phyloP scores from a whole-genome alignment of 2,888 invertebrate species.

The Eumacrocentrus americanus region DNA sequence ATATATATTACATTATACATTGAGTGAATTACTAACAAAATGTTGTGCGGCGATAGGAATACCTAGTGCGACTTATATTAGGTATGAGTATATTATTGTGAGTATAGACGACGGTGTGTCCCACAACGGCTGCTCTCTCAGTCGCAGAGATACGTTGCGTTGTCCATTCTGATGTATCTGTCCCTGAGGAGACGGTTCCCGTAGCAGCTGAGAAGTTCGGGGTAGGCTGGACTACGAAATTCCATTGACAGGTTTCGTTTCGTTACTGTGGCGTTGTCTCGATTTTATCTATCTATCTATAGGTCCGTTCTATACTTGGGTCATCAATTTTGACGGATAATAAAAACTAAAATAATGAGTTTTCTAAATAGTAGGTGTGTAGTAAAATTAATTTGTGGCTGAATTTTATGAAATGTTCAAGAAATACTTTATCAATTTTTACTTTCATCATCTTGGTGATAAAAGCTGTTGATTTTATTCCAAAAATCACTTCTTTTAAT shows the following conservation, averaged over 20 bases:
- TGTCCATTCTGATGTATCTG: conserved; percentile 59
- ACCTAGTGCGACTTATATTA: background rate
- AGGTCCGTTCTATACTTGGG: background rate
- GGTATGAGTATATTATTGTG: background rate
- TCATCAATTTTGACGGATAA: background rate
- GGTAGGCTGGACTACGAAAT: conserved; percentile 42
- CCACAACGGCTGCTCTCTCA: conserved; percentile 21
- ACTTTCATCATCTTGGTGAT: too few species aligned
- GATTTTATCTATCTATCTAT: conserved; percentile 3
- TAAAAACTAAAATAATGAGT: too few species aligned
- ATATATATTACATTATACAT: too few species aligned
- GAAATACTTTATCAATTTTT: too few species aligned
- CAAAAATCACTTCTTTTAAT: too few species aligned
- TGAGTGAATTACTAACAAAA: background rate
- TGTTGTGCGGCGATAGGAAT: background rate
- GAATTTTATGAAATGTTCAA: too few species aligned
- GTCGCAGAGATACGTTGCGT: conserved; percentile 28
- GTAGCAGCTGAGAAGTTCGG: conserved; percentile 35
- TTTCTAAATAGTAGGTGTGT: too few species aligned
- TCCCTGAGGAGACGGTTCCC: conserved; percentile 55
- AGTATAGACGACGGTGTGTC: too few species aligned
- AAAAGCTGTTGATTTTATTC: too few species aligned
- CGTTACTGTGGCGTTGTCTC: background rate
- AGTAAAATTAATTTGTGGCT: too few species aligned
- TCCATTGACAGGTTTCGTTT: conserved; percentile 43